Percentiles rank a stretch among this genome's conserved stretches.
Evolutionary conservation across 1,140 invertebrate genomes (phyloP).

Genomic region (Listronotus bonariensis): DNA sequence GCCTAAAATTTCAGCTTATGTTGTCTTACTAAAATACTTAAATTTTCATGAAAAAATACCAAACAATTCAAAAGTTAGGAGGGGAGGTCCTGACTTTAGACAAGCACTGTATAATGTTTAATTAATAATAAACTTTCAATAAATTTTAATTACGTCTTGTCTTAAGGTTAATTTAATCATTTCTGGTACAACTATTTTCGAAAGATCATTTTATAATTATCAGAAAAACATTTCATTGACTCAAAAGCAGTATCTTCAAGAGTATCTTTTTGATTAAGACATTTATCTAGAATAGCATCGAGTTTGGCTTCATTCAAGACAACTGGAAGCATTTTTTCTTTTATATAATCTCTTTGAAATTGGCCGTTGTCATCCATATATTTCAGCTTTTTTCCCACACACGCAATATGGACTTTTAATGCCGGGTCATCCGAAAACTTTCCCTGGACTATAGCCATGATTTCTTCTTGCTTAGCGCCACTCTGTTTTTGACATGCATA

Average conservation of each 20-base stretch:
- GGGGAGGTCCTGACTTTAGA: too few species aligned
- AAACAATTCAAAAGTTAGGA: too few species aligned
- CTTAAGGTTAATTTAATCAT: too few species aligned
- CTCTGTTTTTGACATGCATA: constrained; percentile 14
- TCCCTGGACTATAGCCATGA: constrained; percentile 10
- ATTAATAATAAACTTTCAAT: too few species aligned
- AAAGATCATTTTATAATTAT: constrained; percentile 1
- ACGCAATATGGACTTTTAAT: constrained; percentile 14
- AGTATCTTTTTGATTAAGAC: constrained; percentile 8
- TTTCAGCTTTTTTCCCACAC: constrained; percentile 19
- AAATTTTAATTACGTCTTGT: too few species aligned
- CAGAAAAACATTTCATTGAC: constrained; percentile 21
- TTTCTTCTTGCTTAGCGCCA: constrained; percentile 4
- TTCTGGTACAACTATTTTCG: too few species aligned
- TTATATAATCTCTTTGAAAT: constrained; percentile 12
- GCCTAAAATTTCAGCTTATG: too few species aligned
- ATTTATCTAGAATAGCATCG: constrained; percentile 18
- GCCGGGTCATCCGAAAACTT: constrained; percentile 6
- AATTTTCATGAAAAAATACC: too few species aligned
- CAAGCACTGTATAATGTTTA: too few species aligned
- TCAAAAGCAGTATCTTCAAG: constrained; percentile 21
- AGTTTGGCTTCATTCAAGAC: constrained; percentile 6
- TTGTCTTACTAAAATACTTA: too few species aligned
- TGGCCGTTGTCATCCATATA: constrained; percentile 15
- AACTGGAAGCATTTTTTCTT: background rate